A percentile compares a stretch with the other conserved stretches of the same genome.
phyloP scores from a whole-genome alignment of 2,888 invertebrate genomes.

The Lapara coniferarum region DNA sequence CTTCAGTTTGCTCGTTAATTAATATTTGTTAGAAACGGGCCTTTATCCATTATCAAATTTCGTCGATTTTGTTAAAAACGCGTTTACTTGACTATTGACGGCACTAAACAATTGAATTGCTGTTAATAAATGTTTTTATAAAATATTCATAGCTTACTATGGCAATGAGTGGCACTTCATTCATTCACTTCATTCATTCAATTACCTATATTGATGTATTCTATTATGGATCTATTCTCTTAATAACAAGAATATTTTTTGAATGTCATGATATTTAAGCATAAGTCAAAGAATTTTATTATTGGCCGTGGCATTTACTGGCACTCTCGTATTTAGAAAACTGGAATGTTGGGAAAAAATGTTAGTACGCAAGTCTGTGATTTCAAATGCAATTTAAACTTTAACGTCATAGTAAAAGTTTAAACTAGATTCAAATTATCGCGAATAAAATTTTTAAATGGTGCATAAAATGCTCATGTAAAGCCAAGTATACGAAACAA shows the following conservation, averaged over 20 bases:
- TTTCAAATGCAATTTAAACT: background rate
- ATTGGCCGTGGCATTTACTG: no score
- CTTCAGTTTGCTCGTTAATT: background rate
- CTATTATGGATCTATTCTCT: background rate
- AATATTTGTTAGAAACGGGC: background rate
- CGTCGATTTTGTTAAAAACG: background rate
- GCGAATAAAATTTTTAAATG: background rate
- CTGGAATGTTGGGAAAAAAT: no score
- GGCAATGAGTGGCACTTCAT: constrained; percentile 27
- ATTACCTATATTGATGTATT: background rate
- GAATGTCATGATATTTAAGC: background rate
- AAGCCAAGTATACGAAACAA: no score
- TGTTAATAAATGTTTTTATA: constrained; percentile 56
- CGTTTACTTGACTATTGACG: constrained; percentile 52
- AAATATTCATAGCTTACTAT: constrained; percentile 47
- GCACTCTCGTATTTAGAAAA: no score
- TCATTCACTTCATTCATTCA: background rate
- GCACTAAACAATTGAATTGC: constrained; percentile 57
- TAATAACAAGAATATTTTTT: background rate
- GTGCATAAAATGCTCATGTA: background rate
- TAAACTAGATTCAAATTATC: background rate
- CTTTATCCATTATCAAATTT: constrained; percentile 2
- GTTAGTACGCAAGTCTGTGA: no score
- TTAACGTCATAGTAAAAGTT: background rate
- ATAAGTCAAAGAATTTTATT: background rate